Percentiles rank a stretch among this genome's conserved stretches.
phyloP scores from a whole-genome alignment of 1,140 invertebrate species.

The Trichonephila clavata region DNA sequence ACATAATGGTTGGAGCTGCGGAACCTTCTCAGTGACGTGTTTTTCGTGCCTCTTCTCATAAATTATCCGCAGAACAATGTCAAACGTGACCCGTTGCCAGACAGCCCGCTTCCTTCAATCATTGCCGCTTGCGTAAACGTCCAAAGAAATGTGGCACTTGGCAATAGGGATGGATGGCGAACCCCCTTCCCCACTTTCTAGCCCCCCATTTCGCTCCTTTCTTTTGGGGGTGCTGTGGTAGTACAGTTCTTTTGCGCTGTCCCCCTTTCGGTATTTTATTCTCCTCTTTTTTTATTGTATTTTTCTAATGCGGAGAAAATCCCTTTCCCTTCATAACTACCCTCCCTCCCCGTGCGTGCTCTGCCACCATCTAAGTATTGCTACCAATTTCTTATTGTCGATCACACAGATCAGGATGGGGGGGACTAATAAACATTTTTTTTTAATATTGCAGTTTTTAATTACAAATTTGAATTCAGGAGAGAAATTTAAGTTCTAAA shows the following conservation, averaged over 20 bases:
- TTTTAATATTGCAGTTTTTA: neutral
- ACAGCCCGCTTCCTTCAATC: conserved; percentile 74
- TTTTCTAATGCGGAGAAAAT: conserved; percentile 60
- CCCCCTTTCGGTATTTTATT: conserved; percentile 59
- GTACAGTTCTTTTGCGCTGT: neutral
- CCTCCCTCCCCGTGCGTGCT: neutral
- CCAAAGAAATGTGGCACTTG: conserved; percentile 76
- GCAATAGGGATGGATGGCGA: conserved; percentile 31
- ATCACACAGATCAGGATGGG: neutral
- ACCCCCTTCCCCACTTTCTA: neutral
- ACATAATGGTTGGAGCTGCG: conserved; percentile 75
- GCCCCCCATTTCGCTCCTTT: neutral
- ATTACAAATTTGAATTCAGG: neutral
- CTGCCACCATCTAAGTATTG: neutral
- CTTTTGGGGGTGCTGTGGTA: neutral
- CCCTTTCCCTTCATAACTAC: neutral
- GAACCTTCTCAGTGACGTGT: conserved; percentile 76
- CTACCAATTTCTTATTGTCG: neutral
- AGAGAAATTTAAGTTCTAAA: neutral
- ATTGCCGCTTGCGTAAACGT: conserved; percentile 77
- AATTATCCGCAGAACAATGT: conserved; percentile 76
- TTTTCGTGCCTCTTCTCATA: conserved; percentile 74
- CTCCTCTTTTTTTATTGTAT: conserved; percentile 6
- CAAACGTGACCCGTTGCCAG: conserved; percentile 75
- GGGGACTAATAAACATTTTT: neutral